phyloP scores from a whole-genome alignment of 2,888 invertebrate species.

The Saturnia pavonia region DNA sequence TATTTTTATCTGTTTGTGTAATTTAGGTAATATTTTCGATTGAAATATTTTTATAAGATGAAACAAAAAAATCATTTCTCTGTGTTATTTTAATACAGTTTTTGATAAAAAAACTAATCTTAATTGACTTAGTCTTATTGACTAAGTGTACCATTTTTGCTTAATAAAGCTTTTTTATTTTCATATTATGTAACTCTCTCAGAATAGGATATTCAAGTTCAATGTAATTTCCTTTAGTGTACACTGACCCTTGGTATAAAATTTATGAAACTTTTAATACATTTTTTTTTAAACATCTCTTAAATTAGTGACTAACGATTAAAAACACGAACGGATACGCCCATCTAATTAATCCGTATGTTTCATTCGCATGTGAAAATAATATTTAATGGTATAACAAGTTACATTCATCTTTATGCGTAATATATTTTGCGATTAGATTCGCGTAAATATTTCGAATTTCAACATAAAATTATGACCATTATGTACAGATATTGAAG shows the following conservation, averaged over 20 bases:
- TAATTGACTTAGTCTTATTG: no score
- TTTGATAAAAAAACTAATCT: no score
- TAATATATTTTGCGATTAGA: slow-evolving; percentile 28
- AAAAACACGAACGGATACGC: background rate
- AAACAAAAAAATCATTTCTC: no score
- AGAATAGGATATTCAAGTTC: no score
- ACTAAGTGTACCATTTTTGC: no score
- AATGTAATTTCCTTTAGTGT: no score
- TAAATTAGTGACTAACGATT: background rate
- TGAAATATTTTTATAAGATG: no score
- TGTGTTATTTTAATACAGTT: no score
- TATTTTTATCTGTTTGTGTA: background rate
- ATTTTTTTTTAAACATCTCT: background rate
- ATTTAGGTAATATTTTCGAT: no score
- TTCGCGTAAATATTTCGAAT: slow-evolving; percentile 26
- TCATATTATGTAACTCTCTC: no score
- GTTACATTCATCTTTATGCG: slow-evolving; percentile 39
- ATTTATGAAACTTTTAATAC: background rate
- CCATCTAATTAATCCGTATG: slow-evolving; percentile 25
- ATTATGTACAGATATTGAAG: slow-evolving; percentile 46
- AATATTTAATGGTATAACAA: slow-evolving; percentile 37
- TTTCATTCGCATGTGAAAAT: slow-evolving; percentile 38
- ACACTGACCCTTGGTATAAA: background rate
- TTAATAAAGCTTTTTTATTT: no score
- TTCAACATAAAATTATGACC: slow-evolving; percentile 30